Evolutionary conservation across 2,797 vertebrate species (phyloP), one percentile per base, ranked within the genome.

Genomic region (Vultur gryphus): DNA sequence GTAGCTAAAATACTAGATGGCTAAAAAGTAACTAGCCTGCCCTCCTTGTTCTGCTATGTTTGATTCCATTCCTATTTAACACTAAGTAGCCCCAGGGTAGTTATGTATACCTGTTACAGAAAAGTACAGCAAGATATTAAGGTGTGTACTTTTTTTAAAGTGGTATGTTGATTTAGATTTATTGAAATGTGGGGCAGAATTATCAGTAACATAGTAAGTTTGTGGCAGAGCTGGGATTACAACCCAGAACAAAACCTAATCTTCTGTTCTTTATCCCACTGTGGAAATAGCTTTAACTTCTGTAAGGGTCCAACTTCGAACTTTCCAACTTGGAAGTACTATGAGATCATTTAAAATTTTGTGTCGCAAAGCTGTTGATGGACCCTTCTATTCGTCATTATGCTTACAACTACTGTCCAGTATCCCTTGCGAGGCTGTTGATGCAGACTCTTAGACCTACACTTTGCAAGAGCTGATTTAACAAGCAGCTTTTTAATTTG

Each of bases 81-180:
- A 8, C 0, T 3, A 1, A 11, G 2, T 11, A 69, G 57, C 16
- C 43, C n/a, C 17, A 29, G 52, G 23, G 26, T 11, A 16, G 18
- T 18, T 55, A 19, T 8, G 16, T 54, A 13, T 31, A 6, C 8
- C 17, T n/a, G 46, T 20, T 24, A 15, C 7, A 35, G 78, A 33
- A 43, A 16, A 41, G 18, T 31, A 21, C n/a, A 35, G 51, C 20
- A 7, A n/a, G 51, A 15, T n/a, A 23, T 3, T 3, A 25, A 66
- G 44, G 26, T 6, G 20, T 66, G 35, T 39, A n/a, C 16, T 31
- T 46, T 54, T 33, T 17, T 43, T 6, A 1, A 46, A 55, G 52
- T 29, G 31, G 3, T 28, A 3, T 8, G 4, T 52, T 35, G 23
- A 39, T 23, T 51, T 31, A 25, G 41, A 55, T 39, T 18, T 25